These are phyloP conservation scores for Homarus gammarus DNA, from an alignment of 2,888 invertebrate species.

Conservation along the genomic window DNA sequence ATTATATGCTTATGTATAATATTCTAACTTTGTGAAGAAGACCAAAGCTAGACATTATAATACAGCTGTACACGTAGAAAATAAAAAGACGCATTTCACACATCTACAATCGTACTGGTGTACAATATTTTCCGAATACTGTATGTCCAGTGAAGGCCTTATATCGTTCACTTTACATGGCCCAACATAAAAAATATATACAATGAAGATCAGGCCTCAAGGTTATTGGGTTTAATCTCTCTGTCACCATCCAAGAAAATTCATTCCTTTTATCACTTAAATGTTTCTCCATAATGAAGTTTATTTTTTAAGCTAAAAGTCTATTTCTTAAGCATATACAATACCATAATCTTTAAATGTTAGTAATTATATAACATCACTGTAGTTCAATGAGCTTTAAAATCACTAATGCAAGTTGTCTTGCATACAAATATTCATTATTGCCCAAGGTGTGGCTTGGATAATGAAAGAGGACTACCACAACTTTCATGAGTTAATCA, in stretches of 20 bases:
- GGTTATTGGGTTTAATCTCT: neutral
- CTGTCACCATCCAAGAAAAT: neutral
- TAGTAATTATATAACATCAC: neutral
- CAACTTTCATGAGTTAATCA: neutral
- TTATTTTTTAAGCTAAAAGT: neutral
- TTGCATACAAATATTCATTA: neutral
- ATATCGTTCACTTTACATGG: neutral
- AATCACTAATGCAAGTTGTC: neutral
- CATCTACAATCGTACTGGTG: neutral
- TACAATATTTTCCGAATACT: neutral
- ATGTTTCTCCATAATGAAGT: too few species aligned
- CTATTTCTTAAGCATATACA: neutral
- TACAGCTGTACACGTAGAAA: neutral
- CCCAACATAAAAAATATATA: neutral
- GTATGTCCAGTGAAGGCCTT: neutral
- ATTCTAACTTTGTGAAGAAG: neutral
- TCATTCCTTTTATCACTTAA: neutral
- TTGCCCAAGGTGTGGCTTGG: neutral
- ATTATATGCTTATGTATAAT: neutral
- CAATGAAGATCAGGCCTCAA: neutral
- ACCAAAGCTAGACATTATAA: conserved; percentile 22
- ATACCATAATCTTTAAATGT: too few species aligned
- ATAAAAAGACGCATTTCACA: neutral
- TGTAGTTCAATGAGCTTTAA: neutral
- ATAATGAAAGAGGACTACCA: neutral